Conservation (phyloP, 2,888 invertebrate genomes). For the Diploptera punctata region DNA sequence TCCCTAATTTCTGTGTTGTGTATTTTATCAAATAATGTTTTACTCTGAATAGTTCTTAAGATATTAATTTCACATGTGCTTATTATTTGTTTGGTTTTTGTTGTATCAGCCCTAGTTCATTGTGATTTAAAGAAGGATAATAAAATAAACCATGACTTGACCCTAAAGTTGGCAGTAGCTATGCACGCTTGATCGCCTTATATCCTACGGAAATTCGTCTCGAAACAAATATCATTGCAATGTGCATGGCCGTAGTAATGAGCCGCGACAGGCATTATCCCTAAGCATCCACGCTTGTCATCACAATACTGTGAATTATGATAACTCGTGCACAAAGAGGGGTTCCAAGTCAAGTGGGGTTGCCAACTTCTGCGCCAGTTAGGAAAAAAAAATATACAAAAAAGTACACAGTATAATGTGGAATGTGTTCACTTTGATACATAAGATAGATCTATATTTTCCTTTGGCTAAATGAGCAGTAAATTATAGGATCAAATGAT, state of each 20-base stretch:
- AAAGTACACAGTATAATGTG: not conserved
- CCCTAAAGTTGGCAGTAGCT: too few species aligned
- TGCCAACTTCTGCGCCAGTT: not conserved
- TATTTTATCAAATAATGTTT: too few species aligned
- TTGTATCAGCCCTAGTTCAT: too few species aligned
- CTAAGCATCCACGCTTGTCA: conserved; percentile 2
- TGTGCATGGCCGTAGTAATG: not conserved
- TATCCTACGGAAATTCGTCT: not conserved
- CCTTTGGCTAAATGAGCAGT: conserved; percentile 14
- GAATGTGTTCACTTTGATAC: not conserved
- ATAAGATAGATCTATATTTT: conserved; percentile 15
- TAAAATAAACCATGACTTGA: too few species aligned
- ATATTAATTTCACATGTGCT: too few species aligned
- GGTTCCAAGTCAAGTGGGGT: not conserved
- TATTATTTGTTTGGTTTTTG: too few species aligned
- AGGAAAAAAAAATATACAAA: not conserved
- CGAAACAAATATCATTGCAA: not conserved
- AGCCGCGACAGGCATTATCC: not conserved
- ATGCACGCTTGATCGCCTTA: too few species aligned
- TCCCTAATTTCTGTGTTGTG: too few species aligned
- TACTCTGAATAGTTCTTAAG: too few species aligned
- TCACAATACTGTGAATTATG: conserved; percentile 4
- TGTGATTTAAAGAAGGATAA: too few species aligned
- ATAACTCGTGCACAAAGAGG: not conserved
- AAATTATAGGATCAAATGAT: not conserved